Conservation (phyloP, 2,797 vertebrate genomes). For the Meda fulgida region DNA sequence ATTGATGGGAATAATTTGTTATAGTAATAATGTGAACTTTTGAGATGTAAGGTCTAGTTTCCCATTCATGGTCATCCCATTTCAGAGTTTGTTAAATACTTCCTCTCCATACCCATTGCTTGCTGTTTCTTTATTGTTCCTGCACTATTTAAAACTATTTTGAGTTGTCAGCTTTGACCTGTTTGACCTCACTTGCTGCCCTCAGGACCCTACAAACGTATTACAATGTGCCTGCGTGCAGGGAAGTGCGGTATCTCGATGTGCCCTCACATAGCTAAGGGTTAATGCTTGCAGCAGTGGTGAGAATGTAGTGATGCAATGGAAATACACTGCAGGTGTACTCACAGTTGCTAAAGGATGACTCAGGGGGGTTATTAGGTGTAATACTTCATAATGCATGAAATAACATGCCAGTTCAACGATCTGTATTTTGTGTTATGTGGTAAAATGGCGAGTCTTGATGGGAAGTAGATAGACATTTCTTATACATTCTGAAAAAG, state of each 20-base stretch:
- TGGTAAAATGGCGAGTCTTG: not conserved
- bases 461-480: not conserved
- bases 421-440: not conserved
- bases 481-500: too few species aligned
- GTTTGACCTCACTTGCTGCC: not conserved
- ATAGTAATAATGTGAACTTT: not conserved
- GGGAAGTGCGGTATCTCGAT: conserved; percentile 12
- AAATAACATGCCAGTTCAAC: conserved; percentile 27
- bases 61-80: not conserved
- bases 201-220: conserved; percentile 11
- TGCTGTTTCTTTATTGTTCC: conserved; percentile 34
- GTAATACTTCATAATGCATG: conserved; percentile 34
- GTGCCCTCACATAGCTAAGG: conserved; percentile 29
- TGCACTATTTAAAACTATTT: conserved; percentile 14
- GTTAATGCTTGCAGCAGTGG: conserved; percentile 33
- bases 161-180: not conserved
- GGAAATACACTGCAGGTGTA: conserved; percentile 45
- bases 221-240: conserved; percentile 26
- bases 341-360: conserved; percentile 38
- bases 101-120: not conserved
- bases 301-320: conserved; percentile 50
- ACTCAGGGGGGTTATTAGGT: conserved; percentile 38
- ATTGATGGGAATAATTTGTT: not conserved
- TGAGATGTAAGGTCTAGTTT: not conserved
- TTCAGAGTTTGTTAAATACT: not conserved